Conservation (phyloP, 2,888 invertebrate genomes). For the Baronia brevicornis region DNA sequence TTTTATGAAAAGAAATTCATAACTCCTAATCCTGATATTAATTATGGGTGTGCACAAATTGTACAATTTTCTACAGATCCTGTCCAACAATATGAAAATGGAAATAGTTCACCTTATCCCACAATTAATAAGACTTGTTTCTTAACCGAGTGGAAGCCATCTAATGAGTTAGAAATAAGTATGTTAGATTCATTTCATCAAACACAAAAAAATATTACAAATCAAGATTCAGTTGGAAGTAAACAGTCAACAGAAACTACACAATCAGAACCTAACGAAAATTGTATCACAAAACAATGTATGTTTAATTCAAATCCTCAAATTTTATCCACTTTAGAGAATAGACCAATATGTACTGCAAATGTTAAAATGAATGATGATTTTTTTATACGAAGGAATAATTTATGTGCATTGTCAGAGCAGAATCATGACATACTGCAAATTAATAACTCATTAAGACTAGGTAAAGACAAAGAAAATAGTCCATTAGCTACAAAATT, state of each 20-base stretch:
- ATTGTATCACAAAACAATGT: too few species aligned
- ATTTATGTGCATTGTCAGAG: constrained; percentile 36
- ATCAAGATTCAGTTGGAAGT: constrained; percentile 6
- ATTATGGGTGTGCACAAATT: constrained; percentile 21
- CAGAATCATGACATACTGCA: constrained; percentile 27
- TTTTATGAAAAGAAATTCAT: constrained; percentile 37
- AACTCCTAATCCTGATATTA: constrained; percentile 27
- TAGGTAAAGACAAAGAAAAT: constrained; percentile 50
- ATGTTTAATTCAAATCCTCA: constrained; percentile 17
- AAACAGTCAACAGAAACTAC: background rate
- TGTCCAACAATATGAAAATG: constrained; percentile 46
- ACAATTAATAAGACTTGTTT: constrained; percentile 39
- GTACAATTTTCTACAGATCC: constrained; percentile 46
- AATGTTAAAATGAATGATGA: constrained; percentile 40
- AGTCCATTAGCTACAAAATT: constrained; percentile 34
- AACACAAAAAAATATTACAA: constrained; percentile 28
- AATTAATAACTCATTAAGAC: constrained; percentile 31
- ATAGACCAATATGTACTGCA: constrained; percentile 25
- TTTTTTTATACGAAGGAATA: constrained; percentile 53
- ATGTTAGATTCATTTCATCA: constrained; percentile 44
- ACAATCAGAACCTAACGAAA: background rate
- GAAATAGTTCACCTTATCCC: constrained; percentile 55
- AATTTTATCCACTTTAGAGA: constrained; percentile 32
- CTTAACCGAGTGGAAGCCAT: constrained; percentile 35
- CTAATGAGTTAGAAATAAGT: constrained; percentile 57